A percentile compares a stretch with the other conserved stretches of the same genome.
These are phyloP conservation scores for Dicrostonyx torquatus DNA, from an alignment of 2,797 vertebrate species.

Conservation along the genomic window DNA sequence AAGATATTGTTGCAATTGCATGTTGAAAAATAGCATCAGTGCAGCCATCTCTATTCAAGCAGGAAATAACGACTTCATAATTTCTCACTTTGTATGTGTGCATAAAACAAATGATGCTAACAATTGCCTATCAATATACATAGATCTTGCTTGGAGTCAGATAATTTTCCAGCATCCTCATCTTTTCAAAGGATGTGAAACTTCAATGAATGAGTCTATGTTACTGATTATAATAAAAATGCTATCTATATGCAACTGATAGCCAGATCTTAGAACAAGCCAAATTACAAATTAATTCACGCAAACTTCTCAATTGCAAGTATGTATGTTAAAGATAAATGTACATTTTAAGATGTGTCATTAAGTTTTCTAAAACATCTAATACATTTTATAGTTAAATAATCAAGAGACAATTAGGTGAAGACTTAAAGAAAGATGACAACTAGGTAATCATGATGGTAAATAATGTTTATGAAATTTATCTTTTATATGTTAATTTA, in stretches of 20 bases:
- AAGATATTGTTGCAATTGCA: conserved; percentile 28
- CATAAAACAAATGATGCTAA: conserved; percentile 66
- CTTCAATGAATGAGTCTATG: conserved; percentile 44
- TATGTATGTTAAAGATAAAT: neutral
- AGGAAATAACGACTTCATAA: conserved; percentile 67
- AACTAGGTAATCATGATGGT: neutral
- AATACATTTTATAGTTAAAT: conserved; percentile 34
- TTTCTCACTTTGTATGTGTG: conserved; percentile 53
- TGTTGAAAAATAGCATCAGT: conserved; percentile 36
- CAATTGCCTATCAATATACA: conserved; percentile 43
- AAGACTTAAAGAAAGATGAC: neutral
- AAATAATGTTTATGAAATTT: conserved; percentile 16
- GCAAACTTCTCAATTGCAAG: conserved; percentile 24
- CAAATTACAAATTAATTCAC: conserved; percentile 51
- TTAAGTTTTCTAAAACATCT: conserved; percentile 5
- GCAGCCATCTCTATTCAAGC: conserved; percentile 12
- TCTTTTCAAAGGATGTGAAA: conserved; percentile 47
- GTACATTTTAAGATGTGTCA: neutral
- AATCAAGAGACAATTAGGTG: neutral
- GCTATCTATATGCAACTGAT: conserved; percentile 39
- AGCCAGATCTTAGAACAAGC: neutral
- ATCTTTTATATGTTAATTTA: neutral
- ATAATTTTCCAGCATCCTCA: conserved; percentile 16
- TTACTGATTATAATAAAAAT: conserved; percentile 59
- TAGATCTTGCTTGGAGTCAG: conserved; percentile 21